A percentile compares a stretch with the other conserved stretches of the same genome.
phyloP scores from a whole-genome alignment of 2,113 vertebrate genomes.

The Sardina pilchardus region DNA sequence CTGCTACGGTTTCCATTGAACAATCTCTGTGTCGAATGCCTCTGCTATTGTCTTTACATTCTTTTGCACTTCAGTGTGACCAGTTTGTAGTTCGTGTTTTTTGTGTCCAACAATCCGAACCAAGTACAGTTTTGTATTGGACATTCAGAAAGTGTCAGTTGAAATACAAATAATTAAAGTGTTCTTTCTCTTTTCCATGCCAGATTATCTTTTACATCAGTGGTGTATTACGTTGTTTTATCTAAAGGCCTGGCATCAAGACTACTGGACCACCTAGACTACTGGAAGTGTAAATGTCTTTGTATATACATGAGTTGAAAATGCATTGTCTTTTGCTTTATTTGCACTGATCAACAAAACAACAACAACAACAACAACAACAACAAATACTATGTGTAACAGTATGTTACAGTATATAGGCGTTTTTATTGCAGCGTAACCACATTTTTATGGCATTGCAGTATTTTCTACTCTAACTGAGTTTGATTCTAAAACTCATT shows the following conservation, averaged over 20 bases:
- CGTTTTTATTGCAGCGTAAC: not conserved
- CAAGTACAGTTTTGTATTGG: not conserved
- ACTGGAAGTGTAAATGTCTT: conserved; percentile 58
- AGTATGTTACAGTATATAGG: not conserved
- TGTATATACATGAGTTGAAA: conserved; percentile 66
- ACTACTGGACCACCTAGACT: conserved; percentile 9
- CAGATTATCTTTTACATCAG: conserved; percentile 15
- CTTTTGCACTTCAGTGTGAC: not conserved
- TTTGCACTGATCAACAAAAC: conserved; percentile 63
- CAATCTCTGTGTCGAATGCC: not conserved
- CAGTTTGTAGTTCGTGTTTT: not conserved
- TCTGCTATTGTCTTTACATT: not conserved
- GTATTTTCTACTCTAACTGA: not conserved
- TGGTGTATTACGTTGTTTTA: conserved; percentile 41
- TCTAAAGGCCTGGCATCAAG: conserved; percentile 36
- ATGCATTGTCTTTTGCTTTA: conserved; percentile 56
- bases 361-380: conserved; percentile 34
- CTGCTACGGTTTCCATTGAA: not conserved
- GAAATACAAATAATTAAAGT: not conserved
- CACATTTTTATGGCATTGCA: not conserved
- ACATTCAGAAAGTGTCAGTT: not conserved
- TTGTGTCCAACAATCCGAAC: not conserved
- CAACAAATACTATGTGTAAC: not conserved
- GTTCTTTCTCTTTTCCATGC: not conserved
- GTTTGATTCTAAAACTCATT: conserved; percentile 33